Evolutionary conservation across 2,797 vertebrate species (phyloP).

Genomic region (Chromis chromis): DNA sequence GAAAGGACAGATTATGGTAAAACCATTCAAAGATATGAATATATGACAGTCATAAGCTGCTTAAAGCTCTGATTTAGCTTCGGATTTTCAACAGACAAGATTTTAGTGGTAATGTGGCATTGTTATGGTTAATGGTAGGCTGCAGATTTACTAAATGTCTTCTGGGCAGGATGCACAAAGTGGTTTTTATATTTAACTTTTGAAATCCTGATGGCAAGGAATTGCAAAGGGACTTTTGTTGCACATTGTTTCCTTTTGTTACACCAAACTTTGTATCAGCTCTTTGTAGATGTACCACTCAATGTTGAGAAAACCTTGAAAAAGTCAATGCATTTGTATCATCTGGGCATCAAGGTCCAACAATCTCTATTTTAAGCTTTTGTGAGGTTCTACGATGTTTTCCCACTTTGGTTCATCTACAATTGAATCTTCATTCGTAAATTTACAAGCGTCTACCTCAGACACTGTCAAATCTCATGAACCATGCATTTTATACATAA

Average conservation of each 20-base stretch:
- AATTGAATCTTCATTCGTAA: not conserved
- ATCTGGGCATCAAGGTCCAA: not conserved
- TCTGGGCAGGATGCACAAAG: too few species aligned
- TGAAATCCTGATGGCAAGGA: not conserved
- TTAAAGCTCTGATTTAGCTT: not conserved
- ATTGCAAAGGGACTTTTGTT: not conserved
- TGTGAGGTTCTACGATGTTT: not conserved
- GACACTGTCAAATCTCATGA: not conserved
- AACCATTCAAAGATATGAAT: not conserved
- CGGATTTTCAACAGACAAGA: constrained; percentile 40
- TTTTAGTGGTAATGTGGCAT: constrained; percentile 4
- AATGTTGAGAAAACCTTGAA: not conserved
- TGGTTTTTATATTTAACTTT: too few species aligned
- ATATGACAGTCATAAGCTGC: not conserved
- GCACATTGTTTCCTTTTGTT: too few species aligned
- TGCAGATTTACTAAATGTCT: not conserved
- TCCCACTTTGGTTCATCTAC: not conserved
- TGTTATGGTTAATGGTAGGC: not conserved
- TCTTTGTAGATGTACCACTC: too few species aligned
- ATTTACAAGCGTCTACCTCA: not conserved
- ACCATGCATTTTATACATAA: too few species aligned
- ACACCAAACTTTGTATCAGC: too few species aligned
- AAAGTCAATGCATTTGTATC: not conserved
- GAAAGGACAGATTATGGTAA: not conserved
- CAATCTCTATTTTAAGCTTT: not conserved